Evolutionary conservation across 2,113 vertebrate species (phyloP).

Genomic region (Chroicocephalus ridibundus): DNA sequence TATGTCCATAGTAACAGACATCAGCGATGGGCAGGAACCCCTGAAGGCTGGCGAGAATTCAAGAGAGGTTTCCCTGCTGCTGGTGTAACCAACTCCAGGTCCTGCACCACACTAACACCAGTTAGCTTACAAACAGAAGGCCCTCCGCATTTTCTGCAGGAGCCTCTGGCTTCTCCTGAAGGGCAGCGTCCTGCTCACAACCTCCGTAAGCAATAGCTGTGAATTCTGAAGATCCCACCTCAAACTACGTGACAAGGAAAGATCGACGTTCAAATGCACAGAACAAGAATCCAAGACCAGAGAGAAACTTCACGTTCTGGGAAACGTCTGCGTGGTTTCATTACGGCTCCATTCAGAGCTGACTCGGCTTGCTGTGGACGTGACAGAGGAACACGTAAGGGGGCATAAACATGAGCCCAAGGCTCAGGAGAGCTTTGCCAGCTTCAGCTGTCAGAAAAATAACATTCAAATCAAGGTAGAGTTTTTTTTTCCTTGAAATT

Average conservation of each 20-base stretch:
- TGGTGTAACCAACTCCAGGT: not conserved
- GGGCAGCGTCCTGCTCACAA: not conserved
- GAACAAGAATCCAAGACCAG: not conserved
- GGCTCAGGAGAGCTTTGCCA: not conserved
- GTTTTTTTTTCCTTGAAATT: no score
- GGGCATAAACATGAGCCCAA: not conserved
- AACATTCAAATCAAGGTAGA: not conserved
- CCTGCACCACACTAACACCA: not conserved
- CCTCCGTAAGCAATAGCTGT: rapidly evolving
- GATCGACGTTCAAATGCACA: not conserved
- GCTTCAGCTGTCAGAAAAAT: not conserved
- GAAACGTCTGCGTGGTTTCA: not conserved
- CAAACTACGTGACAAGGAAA: not conserved
- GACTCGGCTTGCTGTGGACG: not conserved
- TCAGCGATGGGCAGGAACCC: not conserved
- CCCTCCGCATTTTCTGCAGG: not conserved
- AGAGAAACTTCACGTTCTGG: not conserved
- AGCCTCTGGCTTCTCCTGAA: not conserved
- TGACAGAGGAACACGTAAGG: not conserved
- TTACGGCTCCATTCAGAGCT: not conserved
- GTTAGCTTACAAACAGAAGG: not conserved
- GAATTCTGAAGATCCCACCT: not conserved
- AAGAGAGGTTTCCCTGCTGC: not conserved
- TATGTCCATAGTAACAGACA: not conserved
- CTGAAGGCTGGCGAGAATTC: not conserved